These are phyloP conservation scores for Nasonia oneida DNA, from an alignment of 2,888 invertebrate species.

Conservation along the genomic window DNA sequence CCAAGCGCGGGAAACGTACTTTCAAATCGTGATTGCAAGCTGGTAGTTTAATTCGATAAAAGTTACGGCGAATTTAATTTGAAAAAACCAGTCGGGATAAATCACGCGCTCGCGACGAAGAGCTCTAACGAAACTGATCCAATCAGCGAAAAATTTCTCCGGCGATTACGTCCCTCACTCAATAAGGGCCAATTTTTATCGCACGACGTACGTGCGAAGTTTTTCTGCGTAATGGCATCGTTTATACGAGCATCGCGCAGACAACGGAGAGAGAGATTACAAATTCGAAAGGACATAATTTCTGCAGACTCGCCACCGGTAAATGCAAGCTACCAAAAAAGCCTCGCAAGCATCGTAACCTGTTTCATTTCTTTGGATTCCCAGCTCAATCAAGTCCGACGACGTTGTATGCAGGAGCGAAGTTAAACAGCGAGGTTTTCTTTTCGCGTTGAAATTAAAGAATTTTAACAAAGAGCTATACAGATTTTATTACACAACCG, in stretches of 20 bases:
- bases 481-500: no score
- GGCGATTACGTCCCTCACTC: slow-evolving; percentile 39
- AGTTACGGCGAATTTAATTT: not conserved
- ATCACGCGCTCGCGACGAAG: not conserved
- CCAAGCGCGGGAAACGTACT: not conserved
- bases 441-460: not conserved
- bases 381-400: slow-evolving; percentile 9
- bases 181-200: slow-evolving; percentile 38
- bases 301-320: not conserved
- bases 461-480: not conserved
- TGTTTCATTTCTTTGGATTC: slow-evolving; percentile 48
- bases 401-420: not conserved
- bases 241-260: not conserved
- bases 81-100: not conserved
- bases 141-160: slow-evolving; percentile 42
- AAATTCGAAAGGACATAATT: slow-evolving; percentile 57
- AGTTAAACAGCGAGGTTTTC: not conserved
- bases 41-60: not conserved
- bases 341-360: slow-evolving; percentile 36
- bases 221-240: slow-evolving; percentile 10
- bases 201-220: not conserved
- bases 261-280: slow-evolving; percentile 5
- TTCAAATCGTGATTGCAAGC: not conserved
- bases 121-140: slow-evolving; percentile 13
- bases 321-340: slow-evolving; percentile 36